Base-by-base conservation (phyloP, 1,140 invertebrate species). In the Tetragnatha versicolor region DNA sequence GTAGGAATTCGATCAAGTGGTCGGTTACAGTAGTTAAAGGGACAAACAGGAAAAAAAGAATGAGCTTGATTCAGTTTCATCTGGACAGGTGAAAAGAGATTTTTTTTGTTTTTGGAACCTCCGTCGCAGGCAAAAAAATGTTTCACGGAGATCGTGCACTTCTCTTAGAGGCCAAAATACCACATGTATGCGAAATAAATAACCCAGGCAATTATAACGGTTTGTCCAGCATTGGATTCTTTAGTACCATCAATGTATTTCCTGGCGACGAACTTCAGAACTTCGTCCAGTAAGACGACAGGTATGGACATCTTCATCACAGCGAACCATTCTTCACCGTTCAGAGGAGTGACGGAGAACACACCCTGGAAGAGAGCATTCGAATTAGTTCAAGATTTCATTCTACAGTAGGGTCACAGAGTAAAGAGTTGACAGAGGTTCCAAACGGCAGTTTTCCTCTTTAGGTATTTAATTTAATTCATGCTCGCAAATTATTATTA, bases 251-350 rank as follows among this genome's bases (percentile, higher is more conserved):
- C 96, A 89, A 94, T 90, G 89, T 96, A 94, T 90, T 98, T 99
- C 90, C 98, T 93, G 86, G 98, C 97, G 86, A 97, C 88, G 89
- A 99, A 99, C 89, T 99, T 99, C 87, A 99, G 91, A 83, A 95
- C 93, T 91, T 99, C 98, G 88, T 99, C 98, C 82, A 99, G 91
- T 87, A 99, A 90, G 86, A 99, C 93, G 85, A 99, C 98, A 84
- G 98, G 98, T 88, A 99, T 90, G 82, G 98, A 99, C 88, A 99
- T 98, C 91, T 99, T 99, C 91, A 99, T 92, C 84, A 99, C 98
- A 81, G 97, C 98, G 80, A 98, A 81, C 98, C 98, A 99, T 90
- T 99, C 97, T 82, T 95, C 94, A 51, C 89, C 73, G 82, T 91
- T 93, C 85, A 99, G 90, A 61, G 98, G 97, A 83, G 95, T 97